Base-by-base conservation (phyloP, 2,113 vertebrate genomes). In the human (Homo sapiens) region DNA sequence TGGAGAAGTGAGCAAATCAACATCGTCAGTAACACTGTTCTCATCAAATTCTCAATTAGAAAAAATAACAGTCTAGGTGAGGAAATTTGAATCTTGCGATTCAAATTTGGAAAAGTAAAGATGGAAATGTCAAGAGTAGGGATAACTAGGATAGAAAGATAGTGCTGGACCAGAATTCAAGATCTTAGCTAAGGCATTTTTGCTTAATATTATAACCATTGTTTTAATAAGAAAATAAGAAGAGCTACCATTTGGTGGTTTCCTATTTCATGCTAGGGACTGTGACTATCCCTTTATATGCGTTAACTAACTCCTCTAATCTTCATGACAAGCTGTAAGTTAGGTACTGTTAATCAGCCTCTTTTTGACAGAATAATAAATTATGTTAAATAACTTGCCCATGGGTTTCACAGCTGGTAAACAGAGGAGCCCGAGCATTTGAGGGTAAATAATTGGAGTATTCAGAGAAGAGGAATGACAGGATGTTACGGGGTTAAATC, bases 61-160 rank as follows among this genome's bases (percentile, higher is more conserved):
- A 87, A 43, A 79, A 50, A 43, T n/a, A 27, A 22, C 25, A 80
- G 25, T 80, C 4, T 73, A 57, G 1, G 3, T 30, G 17, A n/a
- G 25, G 66, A 70, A 38, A 84, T 48, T 27, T 79, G 43, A 70
- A 93, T 64, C 9, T 59, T 85, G n/a, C 5, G 12, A 10, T 43
- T 88, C 22, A 82, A 10, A 82, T 97, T 89, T 96, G n/a, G 23
- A 75, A 88, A 81, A 66, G 22, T 59, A 73, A 70, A 87, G 30
- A 80, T 35, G 4, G 30, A 32, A 86, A 88, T 73, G 16, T 0
- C 17, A 76, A 73, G n/a, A 50, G 27, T 80, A 27, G 48, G 25
- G 48, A 5, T 3, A 76, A 89, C 10, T 64, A 66, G 64, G 20
- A 43, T 20, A 59, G 25, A 93, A 81, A 66, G 4, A 23, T 52